Evolutionary conservation across 2,797 vertebrate genomes (phyloP), one percentile per base, ranked within the genome.

Genomic region (Enteromius fasciolatus): DNA sequence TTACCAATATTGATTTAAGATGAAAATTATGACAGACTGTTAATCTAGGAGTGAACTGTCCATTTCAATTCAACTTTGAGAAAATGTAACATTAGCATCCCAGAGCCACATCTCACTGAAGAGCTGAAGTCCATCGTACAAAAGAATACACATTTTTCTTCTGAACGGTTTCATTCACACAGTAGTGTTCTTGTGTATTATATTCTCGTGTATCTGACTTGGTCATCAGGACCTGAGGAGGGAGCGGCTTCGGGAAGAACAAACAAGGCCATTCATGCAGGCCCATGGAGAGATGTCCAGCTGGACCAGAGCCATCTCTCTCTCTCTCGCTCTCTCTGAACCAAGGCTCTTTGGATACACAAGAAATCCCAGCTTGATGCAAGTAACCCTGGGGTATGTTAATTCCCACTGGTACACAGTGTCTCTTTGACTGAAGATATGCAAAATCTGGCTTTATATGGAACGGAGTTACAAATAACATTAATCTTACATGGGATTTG

Each of bases 181-280:
- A 63, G 18, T 50, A 50, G 6, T 33, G 67, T 36, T 81, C 41
- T 72, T 50, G 79, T 81, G 54, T 23, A n/a, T 61, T 72, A 80
- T 48, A 80, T 80, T 72, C 25, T 14, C 1, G 3, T 63, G 4
- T 63, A 61, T 63, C 41, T 31, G 46, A 68, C 52, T 28, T 3
- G 14, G 8, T 68, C 50, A 50, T 69, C 81, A 9, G 41, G 15
- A 48, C 15, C 14, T 50, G 10, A 52, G 28, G 6, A 72, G 67
- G 72, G 77, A 76, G 66, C n/a, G 50, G 36, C 31, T 68, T 79
- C 17, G 7, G 76, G 63, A 82, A 68, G 67, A 87, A 90, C 89
- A 90, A 89, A 88, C 68, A 84, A 70, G 41, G 44, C 87, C 78
- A 89, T 89, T 90, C 85, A 90, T 87, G 54, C 46, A 61, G 81